A percentile compares a stretch with the other conserved stretches of the same genome.
Conservation (phyloP, 2,797 vertebrate genomes). For the Threskiornis aethiopicus region DNA sequence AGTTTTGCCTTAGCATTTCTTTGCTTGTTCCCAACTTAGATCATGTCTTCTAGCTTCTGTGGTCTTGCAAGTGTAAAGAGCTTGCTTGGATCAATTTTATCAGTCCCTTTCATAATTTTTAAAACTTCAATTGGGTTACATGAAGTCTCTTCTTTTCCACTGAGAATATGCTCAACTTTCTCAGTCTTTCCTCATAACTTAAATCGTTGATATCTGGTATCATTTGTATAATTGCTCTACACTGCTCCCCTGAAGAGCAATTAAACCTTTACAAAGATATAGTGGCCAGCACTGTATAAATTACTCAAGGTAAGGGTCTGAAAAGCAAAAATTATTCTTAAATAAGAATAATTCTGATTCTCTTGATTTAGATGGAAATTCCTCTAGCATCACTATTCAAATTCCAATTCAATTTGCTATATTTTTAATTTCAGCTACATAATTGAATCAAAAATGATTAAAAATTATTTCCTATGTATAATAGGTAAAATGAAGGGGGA, state of each 20-base stretch:
- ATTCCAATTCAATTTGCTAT: conserved; percentile 19
- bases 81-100: conserved; percentile 74
- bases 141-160: conserved; percentile 66
- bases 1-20: conserved; percentile 52
- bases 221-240: conserved; percentile 68
- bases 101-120: conserved; percentile 65
- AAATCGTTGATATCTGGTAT: conserved; percentile 59
- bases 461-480: background rate
- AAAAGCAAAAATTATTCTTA: conserved; percentile 52
- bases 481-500: background rate
- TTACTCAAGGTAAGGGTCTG: conserved; percentile 38
- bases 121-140: conserved; percentile 67
- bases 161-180: conserved; percentile 69
- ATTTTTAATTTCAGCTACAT: conserved; percentile 37
- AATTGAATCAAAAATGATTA: background rate
- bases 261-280: conserved; percentile 67
- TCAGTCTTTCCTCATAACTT: conserved; percentile 60
- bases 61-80: conserved; percentile 66
- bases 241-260: conserved; percentile 65
- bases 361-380: conserved; percentile 37
- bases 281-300: conserved; percentile 54
- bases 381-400: background rate
- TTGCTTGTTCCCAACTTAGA: conserved; percentile 64
- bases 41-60: conserved; percentile 68
- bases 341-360: conserved; percentile 35